phyloP scores from a whole-genome alignment of 2,888 invertebrate species.

The Troglohyphantes excavatus region DNA sequence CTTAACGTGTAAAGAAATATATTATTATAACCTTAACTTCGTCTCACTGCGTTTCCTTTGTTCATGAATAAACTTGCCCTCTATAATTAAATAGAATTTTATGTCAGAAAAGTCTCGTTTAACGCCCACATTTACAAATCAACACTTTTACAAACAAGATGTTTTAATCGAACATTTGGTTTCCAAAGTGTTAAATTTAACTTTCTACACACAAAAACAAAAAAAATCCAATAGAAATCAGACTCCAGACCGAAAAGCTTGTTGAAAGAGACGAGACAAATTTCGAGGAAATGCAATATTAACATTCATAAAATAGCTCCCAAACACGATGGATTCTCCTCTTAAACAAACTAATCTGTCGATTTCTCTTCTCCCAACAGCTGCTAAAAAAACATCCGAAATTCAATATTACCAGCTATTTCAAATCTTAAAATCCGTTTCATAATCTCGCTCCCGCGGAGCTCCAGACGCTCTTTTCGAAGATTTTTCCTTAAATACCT shows the following conservation, averaged over 20 bases:
- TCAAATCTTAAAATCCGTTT: neutral
- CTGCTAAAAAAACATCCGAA: neutral
- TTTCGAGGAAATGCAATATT: neutral
- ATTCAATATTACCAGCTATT: neutral
- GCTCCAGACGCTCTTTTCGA: neutral
- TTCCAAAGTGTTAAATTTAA: neutral
- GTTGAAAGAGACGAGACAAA: neutral
- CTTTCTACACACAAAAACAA: neutral
- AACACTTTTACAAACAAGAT: too few relatives aligned
- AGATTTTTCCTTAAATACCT: neutral
- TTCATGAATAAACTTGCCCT: too few relatives aligned
- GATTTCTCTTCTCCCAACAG: neutral
- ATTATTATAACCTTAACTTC: too few relatives aligned
- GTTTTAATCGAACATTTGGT: neutral
- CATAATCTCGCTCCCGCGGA: conserved; percentile 1
- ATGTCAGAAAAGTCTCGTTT: too few relatives aligned
- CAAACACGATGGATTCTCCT: neutral
- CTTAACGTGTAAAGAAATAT: too few relatives aligned
- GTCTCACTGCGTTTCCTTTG: too few relatives aligned
- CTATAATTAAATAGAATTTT: too few relatives aligned
- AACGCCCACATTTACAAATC: neutral
- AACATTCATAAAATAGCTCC: neutral
- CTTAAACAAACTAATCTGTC: conserved; percentile 9
- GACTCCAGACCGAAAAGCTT: neutral
- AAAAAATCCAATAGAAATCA: neutral